Percentiles rank a stretch among this genome's conserved stretches.
phyloP scores from a whole-genome alignment of 2,113 vertebrate species.

The Emydura subglobosa region DNA sequence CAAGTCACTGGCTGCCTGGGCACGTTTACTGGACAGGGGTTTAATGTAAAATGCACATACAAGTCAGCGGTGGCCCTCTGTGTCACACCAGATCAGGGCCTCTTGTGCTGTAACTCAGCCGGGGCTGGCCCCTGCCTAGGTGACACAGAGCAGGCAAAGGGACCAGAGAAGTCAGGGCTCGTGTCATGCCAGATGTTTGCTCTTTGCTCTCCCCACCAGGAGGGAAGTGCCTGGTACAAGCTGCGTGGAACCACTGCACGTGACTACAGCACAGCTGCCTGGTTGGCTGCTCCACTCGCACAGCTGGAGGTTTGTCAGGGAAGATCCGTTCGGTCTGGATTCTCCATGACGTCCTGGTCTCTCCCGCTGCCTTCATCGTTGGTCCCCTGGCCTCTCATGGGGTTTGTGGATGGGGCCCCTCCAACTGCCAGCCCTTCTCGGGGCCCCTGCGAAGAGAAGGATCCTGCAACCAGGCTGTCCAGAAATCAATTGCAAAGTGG shows the following conservation, averaged over 20 bases:
- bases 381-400: background rate
- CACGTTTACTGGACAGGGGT: background rate
- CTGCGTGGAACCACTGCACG: background rate
- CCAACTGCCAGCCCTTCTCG: fast-evolving
- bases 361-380: background rate
- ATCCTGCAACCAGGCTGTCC: background rate
- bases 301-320: too few species aligned
- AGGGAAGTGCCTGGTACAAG: background rate
- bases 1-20: background rate
- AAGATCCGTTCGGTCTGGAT: fast-evolving
- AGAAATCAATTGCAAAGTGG: background rate
- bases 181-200: fast-evolving
- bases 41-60: background rate
- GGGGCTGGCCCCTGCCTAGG: background rate
- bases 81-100: background rate
- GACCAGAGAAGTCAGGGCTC: background rate
- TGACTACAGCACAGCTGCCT: background rate
- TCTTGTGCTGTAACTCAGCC: background rate
- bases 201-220: background rate
- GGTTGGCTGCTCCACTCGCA: background rate
- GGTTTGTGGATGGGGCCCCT: too few species aligned
- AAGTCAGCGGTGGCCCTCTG: background rate
- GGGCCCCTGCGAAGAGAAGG: background rate
- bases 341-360: background rate
- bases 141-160: background rate